Base-by-base conservation (phyloP, 2,113 vertebrate genomes). In the Melierax canorus region DNA sequence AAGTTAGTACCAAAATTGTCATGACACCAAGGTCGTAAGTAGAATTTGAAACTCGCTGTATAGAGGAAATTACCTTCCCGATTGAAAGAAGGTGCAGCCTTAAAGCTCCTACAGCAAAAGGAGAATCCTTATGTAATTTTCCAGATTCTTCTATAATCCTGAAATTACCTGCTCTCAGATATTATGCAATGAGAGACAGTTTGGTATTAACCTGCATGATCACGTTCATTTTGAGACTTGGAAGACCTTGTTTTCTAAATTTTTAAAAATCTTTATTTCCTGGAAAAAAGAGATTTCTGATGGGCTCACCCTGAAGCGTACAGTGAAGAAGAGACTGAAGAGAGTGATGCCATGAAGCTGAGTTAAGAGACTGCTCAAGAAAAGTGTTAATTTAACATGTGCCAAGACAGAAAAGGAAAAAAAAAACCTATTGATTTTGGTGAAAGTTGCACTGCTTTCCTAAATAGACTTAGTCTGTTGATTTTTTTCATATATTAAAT, bases 141-240 rank as follows among this genome's bases (percentile, higher is more conserved):
- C 55, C 82, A 90, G 50, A 45, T 93, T 89, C 39, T 77, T 94
- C 86, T 69, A 32, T 45, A 87, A 91, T 94, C 80, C 88, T 88
- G 62, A 91, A 87, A 89, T 86, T 81, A 39, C 43, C 45, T 68
- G 24, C 46, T 79, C 22, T 63, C 68, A 32, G 55, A 62, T 86
- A 62, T 46, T 84, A 53, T 43, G 26, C 67, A 88, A 14, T 10
- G 14, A 74, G 34, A 72, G n/a, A 36, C 4, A 0, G 15, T 75
- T 85, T 85, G 60, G 15, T 80, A 66, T 69, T 72, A 90, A 68
- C 45, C 55, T 90, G 53, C n/a, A 39, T 11, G 39, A 67, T 83
- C 72, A 36, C 9, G 1, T 69, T 86, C 32, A 27, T 66, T 66
- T 19, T 86, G 67, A 73, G 50, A 58, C 23, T 62, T 41, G 17